Conservation (phyloP, 2,888 invertebrate genomes). For the Eudemis profundana region DNA sequence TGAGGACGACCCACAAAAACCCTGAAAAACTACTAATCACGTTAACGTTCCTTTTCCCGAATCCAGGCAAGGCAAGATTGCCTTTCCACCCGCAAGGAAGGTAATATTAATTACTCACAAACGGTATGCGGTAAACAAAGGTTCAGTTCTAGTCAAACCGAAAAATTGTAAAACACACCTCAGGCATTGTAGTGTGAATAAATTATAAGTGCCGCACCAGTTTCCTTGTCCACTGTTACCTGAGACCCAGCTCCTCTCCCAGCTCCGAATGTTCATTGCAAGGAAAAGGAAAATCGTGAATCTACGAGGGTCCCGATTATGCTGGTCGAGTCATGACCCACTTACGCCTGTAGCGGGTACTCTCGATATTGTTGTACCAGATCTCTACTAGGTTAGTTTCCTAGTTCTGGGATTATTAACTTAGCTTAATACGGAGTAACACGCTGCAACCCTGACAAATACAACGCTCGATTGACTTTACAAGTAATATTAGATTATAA, state of each 20-base stretch:
- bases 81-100: background rate
- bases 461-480: slow-evolving; percentile 2
- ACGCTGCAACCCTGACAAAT: slow-evolving; percentile 4
- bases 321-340: slow-evolving; percentile 70
- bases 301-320: slow-evolving; percentile 60
- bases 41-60: background rate
- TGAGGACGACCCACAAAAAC: no score
- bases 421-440: slow-evolving; percentile 52
- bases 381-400: slow-evolving; percentile 68
- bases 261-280: slow-evolving; percentile 51
- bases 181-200: slow-evolving; percentile 78
- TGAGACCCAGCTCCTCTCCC: slow-evolving; percentile 60
- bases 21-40: no score
- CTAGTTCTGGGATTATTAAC: slow-evolving; percentile 70
- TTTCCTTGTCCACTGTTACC: slow-evolving; percentile 59
- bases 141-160: slow-evolving; percentile 57
- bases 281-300: slow-evolving; percentile 57
- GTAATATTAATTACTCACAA: slow-evolving; percentile 19
- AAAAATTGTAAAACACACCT: slow-evolving; percentile 72
- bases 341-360: slow-evolving; percentile 70
- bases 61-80: no score
- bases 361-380: slow-evolving; percentile 76
- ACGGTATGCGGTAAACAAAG: slow-evolving; percentile 28
- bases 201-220: slow-evolving; percentile 75
- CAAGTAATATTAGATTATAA: background rate